A percentile compares a stretch with the other conserved stretches of the same genome.
These are phyloP conservation scores for Myopa testacea DNA, from an alignment of 2,888 invertebrate species.

Conservation along the genomic window DNA sequence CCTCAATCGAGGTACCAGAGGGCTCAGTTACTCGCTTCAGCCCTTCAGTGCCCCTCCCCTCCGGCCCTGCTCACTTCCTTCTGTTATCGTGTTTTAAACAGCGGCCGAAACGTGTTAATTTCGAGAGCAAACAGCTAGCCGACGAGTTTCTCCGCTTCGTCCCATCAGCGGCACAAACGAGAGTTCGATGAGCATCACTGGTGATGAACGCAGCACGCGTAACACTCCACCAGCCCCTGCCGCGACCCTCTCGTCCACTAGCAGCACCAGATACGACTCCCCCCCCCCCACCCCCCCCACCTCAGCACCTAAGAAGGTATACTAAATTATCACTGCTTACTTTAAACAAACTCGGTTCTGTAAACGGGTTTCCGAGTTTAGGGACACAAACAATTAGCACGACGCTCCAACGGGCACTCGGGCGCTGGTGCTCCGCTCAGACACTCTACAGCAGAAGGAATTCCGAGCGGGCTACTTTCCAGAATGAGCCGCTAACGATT, in stretches of 20 bases:
- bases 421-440: not conserved
- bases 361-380: not conserved
- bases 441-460: too few relatives aligned
- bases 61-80: not conserved
- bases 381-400: conserved; percentile 28
- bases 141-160: not conserved
- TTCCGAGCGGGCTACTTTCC: not conserved
- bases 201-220: too few relatives aligned
- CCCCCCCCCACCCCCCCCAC: not conserved
- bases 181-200: too few relatives aligned
- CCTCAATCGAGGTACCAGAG: too few relatives aligned
- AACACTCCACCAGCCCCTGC: too few relatives aligned
- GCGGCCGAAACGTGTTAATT: not conserved
- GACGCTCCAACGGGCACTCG: not conserved
- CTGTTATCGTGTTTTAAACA: not conserved
- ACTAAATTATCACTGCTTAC: not conserved
- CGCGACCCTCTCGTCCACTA: too few relatives aligned
- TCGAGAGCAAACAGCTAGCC: not conserved
- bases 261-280: too few relatives aligned
- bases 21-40: too few relatives aligned
- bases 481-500: conserved; percentile 36
- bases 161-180: too few relatives aligned
- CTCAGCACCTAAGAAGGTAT: not conserved
- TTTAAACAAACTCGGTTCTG: not conserved
- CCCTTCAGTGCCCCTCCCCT: not conserved